Conservation (phyloP, 1,140 invertebrate species). For the Bombus pyrosoma region DNA sequence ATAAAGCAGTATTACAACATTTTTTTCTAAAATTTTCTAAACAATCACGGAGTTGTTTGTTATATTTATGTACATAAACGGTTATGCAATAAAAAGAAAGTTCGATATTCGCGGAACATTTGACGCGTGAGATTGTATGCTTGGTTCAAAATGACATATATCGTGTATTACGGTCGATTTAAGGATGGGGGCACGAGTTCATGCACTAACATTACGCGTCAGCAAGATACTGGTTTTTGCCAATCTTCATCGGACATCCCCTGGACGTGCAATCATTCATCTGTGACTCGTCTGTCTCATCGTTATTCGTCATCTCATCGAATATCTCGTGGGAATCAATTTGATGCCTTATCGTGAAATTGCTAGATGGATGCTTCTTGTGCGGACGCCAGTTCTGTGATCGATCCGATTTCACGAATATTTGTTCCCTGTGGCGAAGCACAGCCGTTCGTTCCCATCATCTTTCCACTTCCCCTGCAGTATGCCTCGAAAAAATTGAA, state of each 20-base stretch:
- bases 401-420: constrained; percentile 46
- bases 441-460: neutral
- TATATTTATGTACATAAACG: neutral
- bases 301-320: constrained; percentile 44
- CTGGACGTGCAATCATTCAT: constrained; percentile 53
- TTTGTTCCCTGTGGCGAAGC: constrained; percentile 6
- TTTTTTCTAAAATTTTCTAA: too few relatives aligned
- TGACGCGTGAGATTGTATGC: neutral
- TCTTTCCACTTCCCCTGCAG: neutral
- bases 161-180: constrained; percentile 9
- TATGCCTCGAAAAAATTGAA: neutral
- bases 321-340: constrained; percentile 54
- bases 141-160: constrained; percentile 11
- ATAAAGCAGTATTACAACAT: too few relatives aligned
- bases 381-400: neutral
- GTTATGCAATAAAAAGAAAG: neutral
- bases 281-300: constrained; percentile 28
- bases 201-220: constrained; percentile 5
- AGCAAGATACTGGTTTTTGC: constrained; percentile 4
- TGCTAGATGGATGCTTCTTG: constrained; percentile 18
- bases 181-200: neutral
- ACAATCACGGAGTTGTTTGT: too few relatives aligned
- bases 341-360: constrained; percentile 36
- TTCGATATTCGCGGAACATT: neutral
- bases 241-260: constrained; percentile 37